Evolutionary conservation across 2,113 vertebrate genomes (phyloP).

Genomic region (Alethe castanea): DNA sequence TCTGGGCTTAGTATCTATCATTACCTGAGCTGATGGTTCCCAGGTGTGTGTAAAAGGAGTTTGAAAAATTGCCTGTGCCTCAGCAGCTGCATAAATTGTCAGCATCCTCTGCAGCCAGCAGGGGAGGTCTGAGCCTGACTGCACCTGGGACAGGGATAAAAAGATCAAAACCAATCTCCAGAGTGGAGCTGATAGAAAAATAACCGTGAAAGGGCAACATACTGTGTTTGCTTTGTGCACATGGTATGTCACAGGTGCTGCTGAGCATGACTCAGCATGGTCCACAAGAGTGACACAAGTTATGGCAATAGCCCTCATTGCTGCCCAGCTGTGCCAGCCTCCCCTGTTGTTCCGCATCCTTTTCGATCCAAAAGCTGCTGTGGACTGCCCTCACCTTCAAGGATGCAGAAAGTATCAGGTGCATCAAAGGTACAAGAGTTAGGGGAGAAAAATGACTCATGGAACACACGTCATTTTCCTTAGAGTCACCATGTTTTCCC

Average conservation of each 20-base stretch:
- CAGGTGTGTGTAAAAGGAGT: slow-evolving; percentile 3
- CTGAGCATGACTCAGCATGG: background rate
- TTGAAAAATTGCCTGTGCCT: slow-evolving; percentile 30
- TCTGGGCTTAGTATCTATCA: background rate
- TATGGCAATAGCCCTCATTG: background rate
- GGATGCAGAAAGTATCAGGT: background rate
- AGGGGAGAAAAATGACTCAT: background rate
- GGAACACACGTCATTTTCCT: background rate
- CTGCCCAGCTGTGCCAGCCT: background rate
- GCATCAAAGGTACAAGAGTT: background rate
- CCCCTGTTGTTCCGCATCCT: background rate
- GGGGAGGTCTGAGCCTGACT: background rate
- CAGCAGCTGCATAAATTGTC: slow-evolving; percentile 28
- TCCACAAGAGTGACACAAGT: background rate
- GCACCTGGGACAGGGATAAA: background rate
- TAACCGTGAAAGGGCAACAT: background rate
- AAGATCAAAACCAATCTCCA: slow-evolving; percentile 4
- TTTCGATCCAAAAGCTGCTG: background rate
- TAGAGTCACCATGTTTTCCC: background rate
- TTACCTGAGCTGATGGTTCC: slow-evolving; percentile 4
- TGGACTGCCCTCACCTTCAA: background rate
- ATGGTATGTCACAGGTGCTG: background rate
- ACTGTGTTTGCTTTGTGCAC: background rate
- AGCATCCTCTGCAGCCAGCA: background rate
- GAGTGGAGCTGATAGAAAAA: background rate